Evolutionary conservation across 1,140 invertebrate genomes (phyloP).

Genomic region (Dolichoris vasculosae): DNA sequence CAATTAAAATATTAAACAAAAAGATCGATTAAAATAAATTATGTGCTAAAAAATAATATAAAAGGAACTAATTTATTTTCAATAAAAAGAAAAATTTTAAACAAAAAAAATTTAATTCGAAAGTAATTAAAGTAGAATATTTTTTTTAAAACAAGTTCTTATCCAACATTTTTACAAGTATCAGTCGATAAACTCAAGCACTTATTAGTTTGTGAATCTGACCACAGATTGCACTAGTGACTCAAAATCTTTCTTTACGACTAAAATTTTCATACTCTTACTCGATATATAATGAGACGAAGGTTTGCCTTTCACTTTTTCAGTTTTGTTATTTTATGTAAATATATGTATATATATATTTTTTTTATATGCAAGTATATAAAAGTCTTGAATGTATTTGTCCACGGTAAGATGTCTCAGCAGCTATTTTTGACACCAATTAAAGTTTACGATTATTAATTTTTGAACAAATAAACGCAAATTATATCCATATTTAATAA

Average conservation of each 20-base stretch:
- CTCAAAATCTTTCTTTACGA: slow-evolving; percentile 17
- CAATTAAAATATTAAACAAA: no score
- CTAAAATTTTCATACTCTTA: not conserved
- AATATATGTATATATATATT: not conserved
- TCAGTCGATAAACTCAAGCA: slow-evolving; percentile 22
- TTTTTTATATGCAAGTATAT: not conserved
- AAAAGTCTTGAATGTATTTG: not conserved
- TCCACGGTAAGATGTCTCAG: not conserved
- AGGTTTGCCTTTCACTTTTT: slow-evolving; percentile 54
- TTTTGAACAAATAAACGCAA: no score
- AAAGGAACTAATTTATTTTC: no score
- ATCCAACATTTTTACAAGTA: not conserved
- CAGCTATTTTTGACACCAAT: not conserved
- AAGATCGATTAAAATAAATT: no score
- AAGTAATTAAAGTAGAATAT: no score
- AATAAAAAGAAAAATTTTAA: no score
- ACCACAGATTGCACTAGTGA: slow-evolving; percentile 42
- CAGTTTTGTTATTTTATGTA: not conserved
- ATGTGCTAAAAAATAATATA: no score
- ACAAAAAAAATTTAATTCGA: no score
- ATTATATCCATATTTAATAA: no score
- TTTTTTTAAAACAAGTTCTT: no score
- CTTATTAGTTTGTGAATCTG: not conserved
- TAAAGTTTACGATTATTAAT: not conserved
- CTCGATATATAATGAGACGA: not conserved